phyloP scores from a whole-genome alignment of 2,797 vertebrate genomes.

The Myotis planiceps region DNA sequence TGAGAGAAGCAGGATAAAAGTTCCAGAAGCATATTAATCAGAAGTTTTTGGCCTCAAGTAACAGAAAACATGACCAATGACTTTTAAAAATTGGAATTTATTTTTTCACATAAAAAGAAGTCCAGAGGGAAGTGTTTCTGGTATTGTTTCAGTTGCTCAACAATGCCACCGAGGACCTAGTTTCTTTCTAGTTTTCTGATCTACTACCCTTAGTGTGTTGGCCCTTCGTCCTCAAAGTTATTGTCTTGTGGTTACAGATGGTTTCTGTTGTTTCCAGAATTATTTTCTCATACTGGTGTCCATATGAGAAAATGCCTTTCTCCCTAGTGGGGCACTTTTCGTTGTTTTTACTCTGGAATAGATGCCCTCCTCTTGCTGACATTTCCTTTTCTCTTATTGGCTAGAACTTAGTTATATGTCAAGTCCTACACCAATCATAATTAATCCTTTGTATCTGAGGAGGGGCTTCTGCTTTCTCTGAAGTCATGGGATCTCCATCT shows the following conservation, averaged over 20 bases:
- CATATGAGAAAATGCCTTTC: neutral
- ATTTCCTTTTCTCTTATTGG: neutral
- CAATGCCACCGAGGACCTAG: neutral
- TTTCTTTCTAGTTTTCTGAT: constrained; percentile 1
- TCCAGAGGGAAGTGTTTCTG: neutral
- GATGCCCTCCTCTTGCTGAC: neutral
- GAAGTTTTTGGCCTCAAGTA: neutral
- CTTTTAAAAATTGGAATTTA: constrained; percentile 8
- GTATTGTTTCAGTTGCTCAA: neutral
- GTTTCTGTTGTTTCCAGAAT: neutral
- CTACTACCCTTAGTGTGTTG: neutral
- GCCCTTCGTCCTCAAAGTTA: neutral
- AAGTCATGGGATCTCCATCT: neutral
- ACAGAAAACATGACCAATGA: constrained; percentile 11
- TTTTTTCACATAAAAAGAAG: constrained; percentile 11
- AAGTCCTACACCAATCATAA: neutral
- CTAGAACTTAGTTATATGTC: neutral
- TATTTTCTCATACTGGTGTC: neutral
- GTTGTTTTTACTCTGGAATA: neutral
- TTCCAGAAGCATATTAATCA: neutral
- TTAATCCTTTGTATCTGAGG: neutral
- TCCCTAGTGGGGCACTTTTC: neutral
- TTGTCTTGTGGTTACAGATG: neutral
- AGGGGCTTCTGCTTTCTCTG: neutral
- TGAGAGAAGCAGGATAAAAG: neutral